A percentile compares a stretch with the other conserved stretches of the same genome.
phyloP scores from a whole-genome alignment of 2,797 vertebrate species.

The Pempheris klunzingeri region DNA sequence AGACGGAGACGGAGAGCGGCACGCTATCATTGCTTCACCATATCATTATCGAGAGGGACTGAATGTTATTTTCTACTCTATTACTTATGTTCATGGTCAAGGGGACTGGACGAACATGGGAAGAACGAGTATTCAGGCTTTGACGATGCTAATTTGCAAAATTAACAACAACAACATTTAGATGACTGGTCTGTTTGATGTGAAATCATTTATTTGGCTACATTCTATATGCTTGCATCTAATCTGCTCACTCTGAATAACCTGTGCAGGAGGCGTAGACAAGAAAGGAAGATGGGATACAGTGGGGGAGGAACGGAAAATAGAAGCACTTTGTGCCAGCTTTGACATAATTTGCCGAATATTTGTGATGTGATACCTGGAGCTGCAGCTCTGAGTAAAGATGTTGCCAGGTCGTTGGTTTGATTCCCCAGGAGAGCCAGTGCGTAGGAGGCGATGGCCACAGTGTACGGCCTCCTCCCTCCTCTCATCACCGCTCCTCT shows the following conservation, averaged over 20 bases:
- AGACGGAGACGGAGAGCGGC: no score
- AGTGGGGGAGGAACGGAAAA: neutral
- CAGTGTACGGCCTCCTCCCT: constrained; percentile 85
- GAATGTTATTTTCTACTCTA: no score
- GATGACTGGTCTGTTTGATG: neutral
- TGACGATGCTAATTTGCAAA: no score
- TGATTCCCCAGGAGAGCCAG: constrained; percentile 74
- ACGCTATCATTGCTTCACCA: neutral
- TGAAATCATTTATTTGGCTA: neutral
- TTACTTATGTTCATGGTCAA: no score
- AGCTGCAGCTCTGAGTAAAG: constrained; percentile 68
- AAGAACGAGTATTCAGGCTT: no score
- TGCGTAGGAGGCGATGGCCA: constrained; percentile 90
- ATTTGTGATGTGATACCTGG: no score
- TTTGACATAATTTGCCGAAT: no score
- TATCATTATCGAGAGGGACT: no score
- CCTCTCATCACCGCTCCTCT: constrained; percentile 42
- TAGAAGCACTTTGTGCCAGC: neutral
- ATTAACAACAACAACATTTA: neutral
- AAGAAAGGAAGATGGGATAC: neutral
- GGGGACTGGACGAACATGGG: no score
- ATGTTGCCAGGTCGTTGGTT: neutral
- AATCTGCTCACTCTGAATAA: neutral
- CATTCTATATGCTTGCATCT: neutral
- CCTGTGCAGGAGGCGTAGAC: neutral